These are phyloP conservation scores for Zonotrichia leucophrys DNA, from an alignment of 2,113 vertebrate species.

Conservation along the genomic window DNA sequence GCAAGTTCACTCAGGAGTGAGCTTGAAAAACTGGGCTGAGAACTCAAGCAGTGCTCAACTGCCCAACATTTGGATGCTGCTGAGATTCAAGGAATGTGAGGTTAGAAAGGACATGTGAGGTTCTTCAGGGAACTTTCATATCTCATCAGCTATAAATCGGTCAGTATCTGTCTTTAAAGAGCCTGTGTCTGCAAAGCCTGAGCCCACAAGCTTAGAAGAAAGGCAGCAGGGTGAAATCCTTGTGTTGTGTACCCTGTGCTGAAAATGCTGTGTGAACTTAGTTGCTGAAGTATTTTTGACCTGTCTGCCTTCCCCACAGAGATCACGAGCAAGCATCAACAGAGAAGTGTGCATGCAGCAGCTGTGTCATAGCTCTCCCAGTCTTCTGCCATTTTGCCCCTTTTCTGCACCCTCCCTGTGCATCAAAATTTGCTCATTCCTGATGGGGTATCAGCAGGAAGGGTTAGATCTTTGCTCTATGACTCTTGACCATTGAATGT, in stretches of 20 bases:
- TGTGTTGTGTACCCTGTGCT: rapidly evolving
- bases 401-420: not conserved
- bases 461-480: not conserved
- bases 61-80: not conserved
- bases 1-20: not conserved
- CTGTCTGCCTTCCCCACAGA: not conserved
- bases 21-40: not conserved
- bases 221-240: not conserved
- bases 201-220: not conserved
- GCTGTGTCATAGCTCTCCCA: not conserved
- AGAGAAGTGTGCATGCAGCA: rapidly evolving
- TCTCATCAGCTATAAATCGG: not conserved
- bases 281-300: not conserved
- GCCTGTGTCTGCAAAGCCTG: not conserved
- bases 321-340: rapidly evolving
- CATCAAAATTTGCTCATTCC: not conserved
- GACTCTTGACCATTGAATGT: not conserved
- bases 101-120: not conserved
- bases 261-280: not conserved
- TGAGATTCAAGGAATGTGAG: not conserved
- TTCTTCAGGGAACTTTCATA: not conserved
- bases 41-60: not conserved
- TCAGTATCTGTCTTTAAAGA: not conserved
- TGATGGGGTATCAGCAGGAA: not conserved
- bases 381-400: not conserved